Percentiles rank a stretch among this genome's conserved stretches.
phyloP scores from a whole-genome alignment of 1,140 invertebrate genomes.

The Sinella curviseta region DNA sequence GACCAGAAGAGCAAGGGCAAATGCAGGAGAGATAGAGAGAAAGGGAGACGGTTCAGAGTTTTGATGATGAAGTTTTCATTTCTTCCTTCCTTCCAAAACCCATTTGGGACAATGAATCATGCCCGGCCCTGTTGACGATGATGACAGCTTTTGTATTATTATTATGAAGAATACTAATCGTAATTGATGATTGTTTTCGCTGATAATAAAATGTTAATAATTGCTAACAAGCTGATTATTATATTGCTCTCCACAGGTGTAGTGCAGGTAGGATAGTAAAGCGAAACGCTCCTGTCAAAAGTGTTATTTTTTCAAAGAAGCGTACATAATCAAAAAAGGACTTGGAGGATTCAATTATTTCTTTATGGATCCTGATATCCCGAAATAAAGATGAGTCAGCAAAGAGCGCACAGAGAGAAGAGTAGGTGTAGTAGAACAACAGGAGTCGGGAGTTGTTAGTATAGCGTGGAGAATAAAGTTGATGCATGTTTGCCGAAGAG shows the following conservation, averaged over 20 bases:
- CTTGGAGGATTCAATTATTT: no score
- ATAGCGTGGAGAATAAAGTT: background rate
- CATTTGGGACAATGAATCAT: background rate
- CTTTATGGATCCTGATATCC: no score
- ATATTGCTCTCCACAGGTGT: slow-evolving; percentile 4
- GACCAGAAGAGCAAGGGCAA: no score
- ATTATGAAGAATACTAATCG: background rate
- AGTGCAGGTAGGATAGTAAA: background rate
- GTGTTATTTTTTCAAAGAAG: slow-evolving; percentile 10
- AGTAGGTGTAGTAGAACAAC: background rate
- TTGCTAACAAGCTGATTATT: background rate
- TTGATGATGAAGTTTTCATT: slow-evolving; percentile 2
- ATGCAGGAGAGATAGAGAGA: no score
- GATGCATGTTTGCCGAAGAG: background rate
- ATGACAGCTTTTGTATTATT: background rate
- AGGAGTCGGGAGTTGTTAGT: background rate
- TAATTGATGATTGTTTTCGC: slow-evolving; percentile 23
- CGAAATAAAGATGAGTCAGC: background rate
- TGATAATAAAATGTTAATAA: slow-evolving; percentile 11
- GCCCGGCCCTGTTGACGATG: background rate
- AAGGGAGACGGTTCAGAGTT: no score
- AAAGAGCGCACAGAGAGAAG: background rate
- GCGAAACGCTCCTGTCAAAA: background rate
- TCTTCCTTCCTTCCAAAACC: background rate
- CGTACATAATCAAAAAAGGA: background rate